Base-by-base conservation (phyloP, 2,113 vertebrate species). In the Rhodinocichla rosea region DNA sequence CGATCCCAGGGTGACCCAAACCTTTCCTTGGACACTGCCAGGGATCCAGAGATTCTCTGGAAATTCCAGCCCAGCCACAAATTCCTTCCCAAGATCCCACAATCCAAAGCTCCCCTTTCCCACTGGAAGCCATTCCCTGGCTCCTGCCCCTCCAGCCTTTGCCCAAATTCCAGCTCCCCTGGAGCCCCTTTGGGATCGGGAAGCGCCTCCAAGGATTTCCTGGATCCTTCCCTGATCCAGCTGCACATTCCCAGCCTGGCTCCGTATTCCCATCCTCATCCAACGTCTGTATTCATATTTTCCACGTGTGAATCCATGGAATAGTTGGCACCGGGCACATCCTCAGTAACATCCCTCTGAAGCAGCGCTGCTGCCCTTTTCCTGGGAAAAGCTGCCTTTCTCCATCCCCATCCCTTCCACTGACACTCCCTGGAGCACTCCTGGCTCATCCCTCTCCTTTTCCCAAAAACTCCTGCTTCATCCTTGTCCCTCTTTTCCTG, bases 1-100 rank as follows among this genome's bases (percentile, higher is more conserved):
- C 0, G 0, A 27, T 21, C n/a, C n/a, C 52, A 27, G 52, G 17
- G 0, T 8, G 52, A 0, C 56, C 17, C 50, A 37, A 37, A 0
- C 60, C 15, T 35, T 1, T 1, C 19, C 37, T 44, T 1, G 76
- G 39, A 7, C 7, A 4, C 2, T 35, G 0, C 39, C 33, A 45
- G 62, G 47, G 35, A 77, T 63, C 37, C 47, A 42, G 45, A 39
- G 40, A 14, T 67, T 32, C 40, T 21, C n/a, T 13, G 40, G 63
- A 40, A 68, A 67, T 56, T 26, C 62, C 62, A 37, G 20, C 39
- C 32, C 37, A 22, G 10, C 4, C 1, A 0, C 24, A 15, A 79
- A 79, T 44, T 14, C 49, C 50, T 65, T n/a, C 37, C 59, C 37
- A 26, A 62, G 2, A 26, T 77, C 35, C 35, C 74, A 50, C 35